Percentiles rank a stretch among this genome's conserved stretches.
Evolutionary conservation across 2,888 invertebrate species (phyloP).

Genomic region (Notocelia uddmanniana): DNA sequence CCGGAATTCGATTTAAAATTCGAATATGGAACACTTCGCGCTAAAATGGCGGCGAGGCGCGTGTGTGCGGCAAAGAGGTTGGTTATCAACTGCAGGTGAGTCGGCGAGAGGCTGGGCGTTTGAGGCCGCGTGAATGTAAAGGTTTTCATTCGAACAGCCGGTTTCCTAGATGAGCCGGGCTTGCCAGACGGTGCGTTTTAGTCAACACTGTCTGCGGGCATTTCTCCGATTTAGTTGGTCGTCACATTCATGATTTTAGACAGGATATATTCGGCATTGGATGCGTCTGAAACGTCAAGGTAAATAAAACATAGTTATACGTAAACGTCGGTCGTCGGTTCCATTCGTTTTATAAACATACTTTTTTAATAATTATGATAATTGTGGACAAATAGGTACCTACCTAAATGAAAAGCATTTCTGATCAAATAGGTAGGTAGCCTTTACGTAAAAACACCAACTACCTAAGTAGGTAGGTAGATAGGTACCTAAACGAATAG

Average conservation of each 20-base stretch:
- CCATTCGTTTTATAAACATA: no score
- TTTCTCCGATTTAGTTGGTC: conserved; percentile 7
- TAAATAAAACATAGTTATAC: neutral
- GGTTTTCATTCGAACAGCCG: conserved; percentile 45
- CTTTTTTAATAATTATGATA: no score
- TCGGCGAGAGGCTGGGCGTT: conserved; percentile 69
- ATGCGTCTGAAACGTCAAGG: neutral
- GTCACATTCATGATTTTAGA: neutral
- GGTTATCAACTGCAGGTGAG: conserved; percentile 73
- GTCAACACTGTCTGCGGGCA: conserved; percentile 18
- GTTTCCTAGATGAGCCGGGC: conserved; percentile 45
- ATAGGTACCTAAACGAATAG: no score
- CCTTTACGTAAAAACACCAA: no score
- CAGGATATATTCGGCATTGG: neutral
- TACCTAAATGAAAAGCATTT: no score
- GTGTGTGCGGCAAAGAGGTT: conserved; percentile 69
- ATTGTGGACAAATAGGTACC: no score
- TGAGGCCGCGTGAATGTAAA: conserved; percentile 50
- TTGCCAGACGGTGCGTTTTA: conserved; percentile 40
- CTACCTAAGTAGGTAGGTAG: no score
- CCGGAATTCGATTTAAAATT: conserved; percentile 48
- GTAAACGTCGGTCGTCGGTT: no score
- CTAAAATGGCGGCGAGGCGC: conserved; percentile 52
- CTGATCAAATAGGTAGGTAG: no score
- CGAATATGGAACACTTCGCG: conserved; percentile 50